Evolutionary conservation across 53 echinoderm and acorn worm species (phyloP).

Genomic region (Luidia sarsii): DNA sequence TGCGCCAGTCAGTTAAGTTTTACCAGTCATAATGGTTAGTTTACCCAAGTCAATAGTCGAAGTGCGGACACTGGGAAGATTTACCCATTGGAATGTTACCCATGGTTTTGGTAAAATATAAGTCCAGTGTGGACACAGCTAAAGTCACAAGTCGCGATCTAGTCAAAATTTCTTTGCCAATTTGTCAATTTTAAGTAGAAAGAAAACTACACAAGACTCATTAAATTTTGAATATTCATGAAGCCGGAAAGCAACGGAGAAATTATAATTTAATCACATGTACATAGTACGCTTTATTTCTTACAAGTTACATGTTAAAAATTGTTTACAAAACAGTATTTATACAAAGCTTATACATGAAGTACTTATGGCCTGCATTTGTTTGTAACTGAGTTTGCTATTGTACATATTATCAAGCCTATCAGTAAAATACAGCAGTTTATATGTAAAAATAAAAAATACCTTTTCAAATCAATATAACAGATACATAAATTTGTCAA

Average conservation of each 20-base stretch:
- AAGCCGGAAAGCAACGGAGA: background rate
- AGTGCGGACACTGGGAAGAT: no score
- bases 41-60: no score
- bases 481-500: conserved; percentile 28
- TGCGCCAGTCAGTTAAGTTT: no score
- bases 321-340: conserved; percentile 57
- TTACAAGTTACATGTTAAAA: conserved; percentile 62
- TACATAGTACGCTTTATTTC: conserved; percentile 55
- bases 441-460: conserved; percentile 48
- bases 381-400: conserved; percentile 46
- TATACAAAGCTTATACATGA: conserved; percentile 60
- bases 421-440: conserved; percentile 49
- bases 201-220: no score
- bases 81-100: no score
- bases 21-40: no score
- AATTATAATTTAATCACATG: conserved; percentile 47
- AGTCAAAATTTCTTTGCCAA: no score
- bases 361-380: conserved; percentile 52
- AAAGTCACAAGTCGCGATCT: no score
- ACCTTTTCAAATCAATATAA: conserved; percentile 38
- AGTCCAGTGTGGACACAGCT: no score
- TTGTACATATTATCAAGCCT: conserved; percentile 30
- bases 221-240: no score
- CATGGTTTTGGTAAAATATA: no score
- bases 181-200: no score